Base-by-base conservation (phyloP, 2,797 vertebrate genomes). In the Salarias fasciatus region DNA sequence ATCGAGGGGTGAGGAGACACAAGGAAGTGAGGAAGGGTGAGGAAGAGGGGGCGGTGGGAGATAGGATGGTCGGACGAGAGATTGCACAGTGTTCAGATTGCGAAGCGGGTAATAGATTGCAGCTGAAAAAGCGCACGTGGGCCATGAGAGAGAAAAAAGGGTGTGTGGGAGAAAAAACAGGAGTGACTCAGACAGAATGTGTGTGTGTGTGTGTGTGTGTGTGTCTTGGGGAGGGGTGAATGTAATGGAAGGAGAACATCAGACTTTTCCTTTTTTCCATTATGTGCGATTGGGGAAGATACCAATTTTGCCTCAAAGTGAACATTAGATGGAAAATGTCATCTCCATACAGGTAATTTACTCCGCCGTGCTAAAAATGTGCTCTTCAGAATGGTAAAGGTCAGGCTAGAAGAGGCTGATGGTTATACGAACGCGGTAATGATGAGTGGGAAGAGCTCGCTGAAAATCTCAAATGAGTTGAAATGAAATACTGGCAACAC, bases 281-380 rank as follows among this genome's bases (percentile, higher is more conserved):
- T 33, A 69, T 10, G 40, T 75, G 31, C 80, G 60, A 65, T 63
- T 58, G 51, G 49, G 52, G 53, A 77, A 74, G 79, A 83, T 63
- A 77, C 70, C 83, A 82, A 74, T 88, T 84, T 86, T 5, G 6
- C 42, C 63, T 79, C 53, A 82, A 86, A 88, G 83, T 80, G 84
- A 89, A 85, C 85, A 89, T 90, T 81, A 88, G 75, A 84, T 75
- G 33, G 75, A 63, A 91, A 88, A 91, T 91, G 85, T 89, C 85
- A 88, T 88, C 76, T 82, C 73, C 69, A 63, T 69, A 65, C 71
- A 81, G 77, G 79, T 87, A 69, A 90, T 88, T 89, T 87, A 75
- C 80, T 76, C 71, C 72, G 37, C 59, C 8, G 58, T 59, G 63
- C 77, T 68, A 57, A 77, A 85, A 79, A 88, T 69, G 54, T 66